Conservation (phyloP, 2,113 vertebrate species). For the Agelaius phoeniceus region DNA sequence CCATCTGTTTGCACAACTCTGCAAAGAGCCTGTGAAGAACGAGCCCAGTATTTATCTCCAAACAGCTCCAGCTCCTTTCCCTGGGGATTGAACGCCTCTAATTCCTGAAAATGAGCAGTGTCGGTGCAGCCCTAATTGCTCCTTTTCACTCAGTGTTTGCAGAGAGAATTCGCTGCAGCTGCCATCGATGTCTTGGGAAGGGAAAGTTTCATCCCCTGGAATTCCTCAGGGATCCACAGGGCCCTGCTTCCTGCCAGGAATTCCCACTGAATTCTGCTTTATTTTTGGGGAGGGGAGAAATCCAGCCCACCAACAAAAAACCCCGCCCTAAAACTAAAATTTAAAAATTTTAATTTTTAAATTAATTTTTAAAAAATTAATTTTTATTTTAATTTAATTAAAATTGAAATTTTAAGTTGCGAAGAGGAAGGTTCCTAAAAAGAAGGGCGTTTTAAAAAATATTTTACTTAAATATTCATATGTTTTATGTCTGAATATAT, state of each 20-base stretch:
- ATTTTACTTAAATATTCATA: no score
- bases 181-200: background rate
- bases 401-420: background rate
- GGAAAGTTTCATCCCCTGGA: slow-evolving; percentile 3
- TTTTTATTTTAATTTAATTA: no score
- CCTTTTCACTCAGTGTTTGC: slow-evolving; percentile 58
- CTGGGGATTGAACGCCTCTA: slow-evolving; percentile 30
- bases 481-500: no score
- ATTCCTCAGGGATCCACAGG: background rate
- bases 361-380: no score
- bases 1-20: background rate
- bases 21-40: background rate
- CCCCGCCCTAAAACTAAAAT: no score
- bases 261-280: background rate
- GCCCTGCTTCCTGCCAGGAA: background rate
- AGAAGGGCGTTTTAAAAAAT: no score
- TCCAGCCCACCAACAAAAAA: background rate
- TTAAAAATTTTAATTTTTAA: no score
- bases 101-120: slow-evolving; percentile 70
- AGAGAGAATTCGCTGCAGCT: slow-evolving; percentile 56
- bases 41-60: slow-evolving; percentile 10
- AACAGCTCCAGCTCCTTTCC: slow-evolving; percentile 48
- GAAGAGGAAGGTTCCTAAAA: no score
- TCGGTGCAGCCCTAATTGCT: slow-evolving; percentile 52
- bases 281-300: background rate